A percentile compares a stretch with the other conserved stretches of the same genome.
These are phyloP conservation scores for Anaspis maculata DNA, from an alignment of 2,888 invertebrate species.

Conservation along the genomic window DNA sequence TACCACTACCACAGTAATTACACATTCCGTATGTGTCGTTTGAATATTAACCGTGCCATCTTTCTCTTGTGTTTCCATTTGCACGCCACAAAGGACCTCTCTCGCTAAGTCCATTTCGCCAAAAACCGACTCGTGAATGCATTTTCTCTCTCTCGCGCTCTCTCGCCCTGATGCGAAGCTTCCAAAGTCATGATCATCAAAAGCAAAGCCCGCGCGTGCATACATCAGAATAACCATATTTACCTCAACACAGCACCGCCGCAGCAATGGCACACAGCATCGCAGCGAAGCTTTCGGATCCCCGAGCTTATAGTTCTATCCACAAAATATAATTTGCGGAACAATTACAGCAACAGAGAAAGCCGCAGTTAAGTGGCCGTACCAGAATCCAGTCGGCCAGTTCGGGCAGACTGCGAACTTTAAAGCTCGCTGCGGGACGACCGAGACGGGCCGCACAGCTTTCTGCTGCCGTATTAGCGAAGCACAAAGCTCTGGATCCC, in stretches of 20 bases:
- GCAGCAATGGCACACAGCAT: no score
- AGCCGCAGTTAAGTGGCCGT: slow-evolving; percentile 41
- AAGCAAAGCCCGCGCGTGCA: slow-evolving; percentile 25
- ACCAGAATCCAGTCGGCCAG: slow-evolving; percentile 22
- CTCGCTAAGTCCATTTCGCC: no score
- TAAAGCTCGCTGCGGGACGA: slow-evolving; percentile 22
- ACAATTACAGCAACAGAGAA: slow-evolving; percentile 40
- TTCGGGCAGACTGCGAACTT: slow-evolving; percentile 17
- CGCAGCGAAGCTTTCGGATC: no score
- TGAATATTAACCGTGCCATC: no score
- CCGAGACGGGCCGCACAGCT: slow-evolving; percentile 33
- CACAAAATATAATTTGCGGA: slow-evolving; percentile 43
- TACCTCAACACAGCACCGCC: slow-evolving; percentile 33
- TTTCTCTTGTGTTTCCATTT: no score
- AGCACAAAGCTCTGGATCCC: slow-evolving; percentile 41
- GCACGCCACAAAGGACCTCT: no score
- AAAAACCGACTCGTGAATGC: no score
- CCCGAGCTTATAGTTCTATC: slow-evolving; percentile 36
- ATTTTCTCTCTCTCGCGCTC: no score
- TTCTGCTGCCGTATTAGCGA: slow-evolving; percentile 40
- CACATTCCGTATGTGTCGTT: no score
- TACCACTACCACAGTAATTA: no score
- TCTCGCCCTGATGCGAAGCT: no score
- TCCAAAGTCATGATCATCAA: no score
- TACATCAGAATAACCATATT: slow-evolving; percentile 38